Conservation (phyloP, 2,113 vertebrate genomes). For the Aspidoscelis tigris region DNA sequence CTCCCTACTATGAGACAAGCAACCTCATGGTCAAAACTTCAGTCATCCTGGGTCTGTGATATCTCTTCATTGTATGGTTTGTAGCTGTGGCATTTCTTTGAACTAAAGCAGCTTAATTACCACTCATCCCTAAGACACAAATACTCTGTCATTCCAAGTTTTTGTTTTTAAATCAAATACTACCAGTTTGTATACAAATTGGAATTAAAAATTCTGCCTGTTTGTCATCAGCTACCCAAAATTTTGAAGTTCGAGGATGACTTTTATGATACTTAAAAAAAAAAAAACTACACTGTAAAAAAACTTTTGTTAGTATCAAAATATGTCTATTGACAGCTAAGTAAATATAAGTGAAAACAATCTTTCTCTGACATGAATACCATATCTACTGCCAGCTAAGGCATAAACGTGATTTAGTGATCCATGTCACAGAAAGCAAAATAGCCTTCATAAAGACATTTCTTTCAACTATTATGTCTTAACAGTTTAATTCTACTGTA, state of each 20-base stretch:
- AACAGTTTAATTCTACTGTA: slow-evolving; percentile 66
- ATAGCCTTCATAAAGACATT: slow-evolving; percentile 48
- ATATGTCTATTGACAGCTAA: not conserved
- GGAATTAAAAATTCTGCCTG: not conserved
- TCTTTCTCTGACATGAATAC: not conserved
- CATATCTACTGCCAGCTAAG: slow-evolving; percentile 32
- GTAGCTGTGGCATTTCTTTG: slow-evolving; percentile 3
- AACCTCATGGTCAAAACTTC: not conserved
- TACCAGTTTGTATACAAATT: not conserved
- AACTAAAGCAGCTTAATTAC: not conserved
- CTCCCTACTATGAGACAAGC: not conserved
- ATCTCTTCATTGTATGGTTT: slow-evolving; percentile 2
- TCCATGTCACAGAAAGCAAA: slow-evolving; percentile 65
- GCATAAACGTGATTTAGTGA: slow-evolving; percentile 34
- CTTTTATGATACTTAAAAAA: not conserved
- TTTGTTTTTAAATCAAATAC: not conserved
- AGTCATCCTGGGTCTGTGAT: not conserved
- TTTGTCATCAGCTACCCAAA: not conserved
- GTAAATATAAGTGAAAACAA: not conserved
- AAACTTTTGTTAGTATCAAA: not conserved
- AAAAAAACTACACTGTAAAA: not conserved
- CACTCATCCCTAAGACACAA: not conserved
- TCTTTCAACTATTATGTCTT: slow-evolving; percentile 70
- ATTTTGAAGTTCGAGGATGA: not conserved
- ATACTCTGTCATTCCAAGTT: not conserved